phyloP scores from a whole-genome alignment of 2,888 invertebrate genomes.

The Arge pagana region DNA sequence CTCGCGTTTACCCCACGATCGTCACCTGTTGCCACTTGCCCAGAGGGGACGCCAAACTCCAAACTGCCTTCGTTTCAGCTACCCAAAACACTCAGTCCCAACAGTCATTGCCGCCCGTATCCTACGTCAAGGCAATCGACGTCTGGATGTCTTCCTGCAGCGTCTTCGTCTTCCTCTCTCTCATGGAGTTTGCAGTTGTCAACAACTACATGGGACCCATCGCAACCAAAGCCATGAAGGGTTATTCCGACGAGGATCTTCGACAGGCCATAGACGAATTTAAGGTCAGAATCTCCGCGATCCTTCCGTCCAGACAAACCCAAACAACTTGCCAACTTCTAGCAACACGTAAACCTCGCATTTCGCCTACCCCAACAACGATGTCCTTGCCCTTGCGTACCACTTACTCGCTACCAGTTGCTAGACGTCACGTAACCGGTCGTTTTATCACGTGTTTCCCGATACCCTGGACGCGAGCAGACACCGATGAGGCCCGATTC shows the following conservation, averaged over 20 bases:
- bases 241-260: constrained; percentile 85
- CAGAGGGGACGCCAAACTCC: neutral
- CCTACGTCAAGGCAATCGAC: constrained; percentile 91
- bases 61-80: constrained; percentile 61
- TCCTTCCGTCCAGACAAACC: no score
- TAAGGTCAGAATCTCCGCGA: constrained; percentile 70
- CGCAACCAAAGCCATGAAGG: constrained; percentile 88
- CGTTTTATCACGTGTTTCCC: neutral
- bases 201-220: constrained; percentile 88
- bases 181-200: constrained; percentile 89
- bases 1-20: neutral
- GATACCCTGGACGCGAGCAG: constrained; percentile 37
- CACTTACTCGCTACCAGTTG: no score
- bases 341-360: no score
- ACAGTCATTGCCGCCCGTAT: constrained; percentile 86
- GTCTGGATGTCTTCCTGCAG: constrained; percentile 93
- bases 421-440: no score
- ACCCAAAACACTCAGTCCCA: constrained; percentile 93
- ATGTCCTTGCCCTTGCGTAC: no score
- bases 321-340: no score
- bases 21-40: neutral
- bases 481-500: constrained; percentile 56
- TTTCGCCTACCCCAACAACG: no score
- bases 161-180: constrained; percentile 86
- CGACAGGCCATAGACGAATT: constrained; percentile 74